phyloP scores from a whole-genome alignment of 2,888 invertebrate species.

The Volucella bombylans region DNA sequence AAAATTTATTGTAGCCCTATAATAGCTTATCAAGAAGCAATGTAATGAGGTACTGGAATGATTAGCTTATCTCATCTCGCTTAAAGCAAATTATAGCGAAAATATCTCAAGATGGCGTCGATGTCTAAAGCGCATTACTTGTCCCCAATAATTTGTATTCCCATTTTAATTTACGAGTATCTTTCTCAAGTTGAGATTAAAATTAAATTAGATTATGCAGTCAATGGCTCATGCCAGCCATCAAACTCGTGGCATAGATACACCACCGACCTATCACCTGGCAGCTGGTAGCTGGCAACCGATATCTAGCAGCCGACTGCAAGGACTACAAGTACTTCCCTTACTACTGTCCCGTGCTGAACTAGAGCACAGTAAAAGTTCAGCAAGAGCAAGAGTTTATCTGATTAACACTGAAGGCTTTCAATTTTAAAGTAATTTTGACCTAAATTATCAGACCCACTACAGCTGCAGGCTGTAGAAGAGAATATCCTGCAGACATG shows the following conservation, averaged over 20 bases:
- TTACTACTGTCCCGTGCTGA: background rate
- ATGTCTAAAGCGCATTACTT: conserved; percentile 7
- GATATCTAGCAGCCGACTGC: conserved; percentile 11
- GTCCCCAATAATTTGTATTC: conserved; percentile 8
- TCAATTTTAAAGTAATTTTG: conserved; percentile 73
- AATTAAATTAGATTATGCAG: conserved; percentile 61
- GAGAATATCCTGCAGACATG: conserved; percentile 79
- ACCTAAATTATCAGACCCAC: conserved; percentile 61
- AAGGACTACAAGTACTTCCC: conserved; percentile 14
- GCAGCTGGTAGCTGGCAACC: too few species aligned
- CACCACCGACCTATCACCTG: background rate
- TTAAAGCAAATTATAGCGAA: background rate
- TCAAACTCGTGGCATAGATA: conserved; percentile 49
- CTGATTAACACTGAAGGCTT: conserved; percentile 69
- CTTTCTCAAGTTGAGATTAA: conserved; percentile 54
- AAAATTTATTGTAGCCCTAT: too few species aligned
- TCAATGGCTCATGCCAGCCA: conserved; percentile 45
- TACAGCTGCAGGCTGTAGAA: conserved; percentile 32
- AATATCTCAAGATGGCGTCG: conserved; percentile 14
- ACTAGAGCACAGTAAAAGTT: conserved; percentile 27
- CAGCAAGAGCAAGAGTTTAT: conserved; percentile 59
- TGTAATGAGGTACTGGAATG: too few species aligned
- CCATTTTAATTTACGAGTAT: conserved; percentile 12
- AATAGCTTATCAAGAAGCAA: too few species aligned
- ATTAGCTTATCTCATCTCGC: too few species aligned